phyloP scores from a whole-genome alignment of 2,113 vertebrate species.

The Takifugu bimaculatus region DNA sequence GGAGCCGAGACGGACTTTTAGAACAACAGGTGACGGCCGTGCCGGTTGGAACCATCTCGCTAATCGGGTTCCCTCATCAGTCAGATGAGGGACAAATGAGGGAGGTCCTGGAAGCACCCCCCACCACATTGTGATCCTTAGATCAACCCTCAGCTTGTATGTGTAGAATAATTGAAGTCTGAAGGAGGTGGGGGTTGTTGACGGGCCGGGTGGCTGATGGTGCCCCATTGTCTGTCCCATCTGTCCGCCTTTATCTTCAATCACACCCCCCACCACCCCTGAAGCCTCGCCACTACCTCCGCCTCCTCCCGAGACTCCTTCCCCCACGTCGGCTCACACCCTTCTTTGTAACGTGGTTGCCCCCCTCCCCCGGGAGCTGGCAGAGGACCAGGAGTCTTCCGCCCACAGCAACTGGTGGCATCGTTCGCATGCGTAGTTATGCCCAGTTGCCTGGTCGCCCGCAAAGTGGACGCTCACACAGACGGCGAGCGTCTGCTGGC shows the following conservation, averaged over 20 bases:
- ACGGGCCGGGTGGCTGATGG: conserved; percentile 55
- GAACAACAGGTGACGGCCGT: conserved; percentile 53
- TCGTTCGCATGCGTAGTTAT: conserved; percentile 53
- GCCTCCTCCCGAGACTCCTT: conserved; percentile 1
- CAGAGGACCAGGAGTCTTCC: conserved; percentile 50
- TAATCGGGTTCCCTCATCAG: not conserved
- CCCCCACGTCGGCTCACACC: conserved; percentile 31
- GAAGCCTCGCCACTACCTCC: not conserved
- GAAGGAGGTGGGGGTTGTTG: conserved; percentile 43
- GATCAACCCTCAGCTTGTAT: too few relatives aligned
- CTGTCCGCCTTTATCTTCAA: conserved; percentile 63
- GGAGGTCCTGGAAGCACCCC: not conserved
- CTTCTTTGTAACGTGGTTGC: conserved; percentile 52
- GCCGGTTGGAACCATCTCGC: conserved; percentile 14
- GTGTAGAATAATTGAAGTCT: conserved; percentile 18
- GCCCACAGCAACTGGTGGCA: conserved; percentile 68
- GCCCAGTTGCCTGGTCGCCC: conserved; percentile 29
- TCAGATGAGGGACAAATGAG: conserved; percentile 25
- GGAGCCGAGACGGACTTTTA: conserved; percentile 40
- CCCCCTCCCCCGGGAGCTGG: conserved; percentile 40
- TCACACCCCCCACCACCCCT: conserved; percentile 26
- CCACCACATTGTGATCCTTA: too few relatives aligned
- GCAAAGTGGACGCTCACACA: conserved; percentile 15
- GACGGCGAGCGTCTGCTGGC: conserved; percentile 43
- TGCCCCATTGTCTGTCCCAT: conserved; percentile 64